Evolutionary conservation across 2,888 invertebrate species (phyloP).

Genomic region (Bhutanitis thaidina): DNA sequence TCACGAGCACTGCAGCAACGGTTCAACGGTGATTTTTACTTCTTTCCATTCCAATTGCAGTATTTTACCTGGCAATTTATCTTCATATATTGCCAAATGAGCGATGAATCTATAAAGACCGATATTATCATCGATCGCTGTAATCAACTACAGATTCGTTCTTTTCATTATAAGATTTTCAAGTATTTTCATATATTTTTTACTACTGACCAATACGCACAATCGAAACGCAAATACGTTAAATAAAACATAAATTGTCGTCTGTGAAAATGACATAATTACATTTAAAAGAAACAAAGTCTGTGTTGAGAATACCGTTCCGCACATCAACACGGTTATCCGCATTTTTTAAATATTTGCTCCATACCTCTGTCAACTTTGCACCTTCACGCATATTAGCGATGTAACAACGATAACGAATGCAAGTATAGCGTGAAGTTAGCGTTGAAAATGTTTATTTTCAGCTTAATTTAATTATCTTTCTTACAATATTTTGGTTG

Average conservation of each 20-base stretch:
- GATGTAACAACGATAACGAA: slow-evolving; percentile 41
- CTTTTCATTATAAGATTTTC: not conserved
- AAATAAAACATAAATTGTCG: too few species aligned
- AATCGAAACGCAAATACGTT: too few species aligned
- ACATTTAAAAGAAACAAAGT: too few species aligned
- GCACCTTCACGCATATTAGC: slow-evolving; percentile 52
- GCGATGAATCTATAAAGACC: slow-evolving; percentile 12
- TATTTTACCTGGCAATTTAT: slow-evolving; percentile 71
- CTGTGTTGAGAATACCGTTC: not conserved
- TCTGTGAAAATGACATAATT: too few species aligned
- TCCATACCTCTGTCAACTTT: slow-evolving; percentile 23
- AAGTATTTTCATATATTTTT: too few species aligned
- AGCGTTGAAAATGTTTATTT: slow-evolving; percentile 52
- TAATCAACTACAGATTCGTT: slow-evolving; percentile 8
- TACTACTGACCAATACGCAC: too few species aligned
- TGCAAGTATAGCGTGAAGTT: slow-evolving; percentile 47
- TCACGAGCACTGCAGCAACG: slow-evolving; percentile 64
- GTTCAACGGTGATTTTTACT: slow-evolving; percentile 74
- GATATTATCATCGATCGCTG: slow-evolving; percentile 4
- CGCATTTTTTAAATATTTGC: slow-evolving; percentile 11
- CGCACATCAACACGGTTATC: not conserved
- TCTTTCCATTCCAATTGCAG: slow-evolving; percentile 75
- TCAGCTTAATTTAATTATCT: slow-evolving; percentile 9
- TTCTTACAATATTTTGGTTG: not conserved
- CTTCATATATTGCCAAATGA: slow-evolving; percentile 47